Evolutionary conservation across 2,113 vertebrate genomes (phyloP).

Genomic region (Desmodus rotundus): DNA sequence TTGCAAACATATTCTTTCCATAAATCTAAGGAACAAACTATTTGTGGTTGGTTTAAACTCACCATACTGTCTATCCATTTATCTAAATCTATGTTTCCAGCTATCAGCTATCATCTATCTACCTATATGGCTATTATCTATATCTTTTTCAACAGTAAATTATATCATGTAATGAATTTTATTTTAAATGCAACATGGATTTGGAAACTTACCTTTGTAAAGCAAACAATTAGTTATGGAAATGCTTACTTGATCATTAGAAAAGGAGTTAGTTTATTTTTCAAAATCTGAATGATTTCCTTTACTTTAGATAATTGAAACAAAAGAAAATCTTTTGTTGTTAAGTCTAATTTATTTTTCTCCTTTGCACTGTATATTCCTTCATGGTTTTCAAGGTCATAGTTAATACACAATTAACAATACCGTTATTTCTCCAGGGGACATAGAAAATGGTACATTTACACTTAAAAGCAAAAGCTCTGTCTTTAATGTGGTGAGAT

Average conservation of each 20-base stretch:
- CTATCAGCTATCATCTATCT: neutral
- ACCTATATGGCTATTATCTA: neutral
- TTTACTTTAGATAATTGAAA: slow-evolving; percentile 42
- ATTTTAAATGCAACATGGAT: neutral
- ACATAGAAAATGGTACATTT: slow-evolving; percentile 51
- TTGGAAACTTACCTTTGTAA: slow-evolving; percentile 21
- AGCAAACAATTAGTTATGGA: slow-evolving; percentile 28
- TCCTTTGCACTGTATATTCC: neutral
- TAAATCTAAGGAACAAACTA: neutral
- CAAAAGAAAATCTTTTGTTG: slow-evolving; percentile 25
- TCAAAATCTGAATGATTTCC: neutral
- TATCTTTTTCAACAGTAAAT: neutral
- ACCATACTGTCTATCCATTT: neutral
- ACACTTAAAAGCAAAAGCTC: slow-evolving; percentile 50
- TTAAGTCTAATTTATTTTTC: slow-evolving; percentile 1
- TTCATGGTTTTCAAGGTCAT: slow-evolving; percentile 58
- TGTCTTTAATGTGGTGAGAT: slow-evolving; percentile 14
- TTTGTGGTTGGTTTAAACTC: neutral
- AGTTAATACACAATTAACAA: slow-evolving; percentile 42
- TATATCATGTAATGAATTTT: neutral
- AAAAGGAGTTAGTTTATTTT: slow-evolving; percentile 20
- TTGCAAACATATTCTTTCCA: neutral
- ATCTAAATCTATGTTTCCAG: neutral
- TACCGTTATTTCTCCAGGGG: slow-evolving; percentile 21
- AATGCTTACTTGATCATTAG: slow-evolving; percentile 21